Percentiles rank a stretch among this genome's conserved stretches.
Conservation (phyloP, 2,797 vertebrate species). For the Hyperoplus lanceolatus region DNA sequence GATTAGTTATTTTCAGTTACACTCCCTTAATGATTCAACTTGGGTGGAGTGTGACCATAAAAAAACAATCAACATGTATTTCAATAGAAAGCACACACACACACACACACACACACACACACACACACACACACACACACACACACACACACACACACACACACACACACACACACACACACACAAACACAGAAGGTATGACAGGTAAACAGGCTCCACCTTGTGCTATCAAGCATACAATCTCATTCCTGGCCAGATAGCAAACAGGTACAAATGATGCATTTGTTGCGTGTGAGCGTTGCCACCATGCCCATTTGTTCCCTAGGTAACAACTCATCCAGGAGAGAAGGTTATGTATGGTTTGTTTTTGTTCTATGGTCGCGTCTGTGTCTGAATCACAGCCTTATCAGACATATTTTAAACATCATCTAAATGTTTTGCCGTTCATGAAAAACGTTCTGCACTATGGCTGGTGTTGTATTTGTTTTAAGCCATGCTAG, state of each 20-base stretch:
- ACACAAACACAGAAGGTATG: background rate
- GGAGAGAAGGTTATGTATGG: conserved; percentile 2
- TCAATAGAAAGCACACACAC: conserved; percentile 9
- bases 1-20: background rate
- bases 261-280: conserved; percentile 9
- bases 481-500: background rate
- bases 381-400: background rate
- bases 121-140: background rate
- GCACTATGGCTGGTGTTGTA: background rate
- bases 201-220: conserved; percentile 42
- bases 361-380: background rate
- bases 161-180: background rate
- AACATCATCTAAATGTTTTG: background rate
- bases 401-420: background rate
- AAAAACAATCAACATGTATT: conserved; percentile 24
- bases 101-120: background rate
- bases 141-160: background rate
- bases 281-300: background rate
- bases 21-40: conserved; percentile 3
- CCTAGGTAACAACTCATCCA: background rate
- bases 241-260: conserved; percentile 13
- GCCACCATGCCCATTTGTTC: background rate
- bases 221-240: conserved; percentile 35
- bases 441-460: background rate
- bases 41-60: conserved; percentile 28